phyloP scores from a whole-genome alignment of 2,888 invertebrate genomes.

The Tridacna gigas region DNA sequence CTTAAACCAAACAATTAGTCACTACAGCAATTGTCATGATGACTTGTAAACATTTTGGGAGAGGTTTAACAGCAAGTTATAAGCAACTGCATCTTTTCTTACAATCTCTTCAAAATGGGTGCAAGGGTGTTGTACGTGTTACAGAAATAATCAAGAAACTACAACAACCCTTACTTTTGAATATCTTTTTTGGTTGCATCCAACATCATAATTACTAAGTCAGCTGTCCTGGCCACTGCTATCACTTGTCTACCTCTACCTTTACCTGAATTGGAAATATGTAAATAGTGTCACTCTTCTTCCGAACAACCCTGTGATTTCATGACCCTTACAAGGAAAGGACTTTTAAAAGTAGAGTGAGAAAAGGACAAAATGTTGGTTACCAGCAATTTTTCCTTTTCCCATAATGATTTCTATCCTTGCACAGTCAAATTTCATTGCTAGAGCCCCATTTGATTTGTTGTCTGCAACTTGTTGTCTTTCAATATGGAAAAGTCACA shows the following conservation, averaged over 20 bases:
- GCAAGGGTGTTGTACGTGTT: too few species aligned
- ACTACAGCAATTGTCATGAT: too few species aligned
- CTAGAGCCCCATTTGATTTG: too few species aligned
- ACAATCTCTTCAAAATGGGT: too few species aligned
- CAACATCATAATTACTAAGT: constrained; percentile 99
- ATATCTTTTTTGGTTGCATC: constrained; percentile 99
- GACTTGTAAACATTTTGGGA: too few species aligned
- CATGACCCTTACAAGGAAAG: too few species aligned
- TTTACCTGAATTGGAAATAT: constrained; percentile 87
- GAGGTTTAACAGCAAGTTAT: too few species aligned
- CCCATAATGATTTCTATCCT: background rate
- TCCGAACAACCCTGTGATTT: too few species aligned
- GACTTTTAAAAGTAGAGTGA: too few species aligned
- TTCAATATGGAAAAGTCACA: background rate
- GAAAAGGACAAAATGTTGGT: background rate
- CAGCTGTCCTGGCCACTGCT: constrained; percentile 99
- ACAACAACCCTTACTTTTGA: constrained; percentile 87
- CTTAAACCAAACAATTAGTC: too few species aligned
- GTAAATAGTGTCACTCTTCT: background rate
- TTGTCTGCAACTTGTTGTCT: background rate
- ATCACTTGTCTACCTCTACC: constrained; percentile 97
- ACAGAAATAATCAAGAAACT: too few species aligned
- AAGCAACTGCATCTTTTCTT: too few species aligned
- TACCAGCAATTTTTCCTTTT: background rate
- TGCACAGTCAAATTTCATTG: background rate